Evolutionary conservation across 1,140 invertebrate species (phyloP), one percentile per base, ranked within the genome.

Genomic region (Trinorchestia longiramus): DNA sequence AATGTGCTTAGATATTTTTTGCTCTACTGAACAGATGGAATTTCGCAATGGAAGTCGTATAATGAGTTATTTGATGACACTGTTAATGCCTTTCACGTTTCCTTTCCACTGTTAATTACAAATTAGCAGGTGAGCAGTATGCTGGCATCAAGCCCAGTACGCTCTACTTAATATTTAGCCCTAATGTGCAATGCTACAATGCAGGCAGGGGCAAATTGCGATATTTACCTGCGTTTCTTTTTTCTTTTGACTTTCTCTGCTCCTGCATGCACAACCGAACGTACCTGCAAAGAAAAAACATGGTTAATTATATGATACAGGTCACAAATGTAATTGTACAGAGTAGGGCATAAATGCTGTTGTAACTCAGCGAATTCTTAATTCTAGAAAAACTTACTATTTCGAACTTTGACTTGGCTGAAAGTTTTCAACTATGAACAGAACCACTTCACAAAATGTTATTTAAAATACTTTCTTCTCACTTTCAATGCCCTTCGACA

Each of bases 181-280:
- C 88, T 90, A 77, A 28, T 28, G 11, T 77, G 15, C 15, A 77
- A 90, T 90, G 88, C 43, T 42, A 42, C 43, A 90, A 94, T 94
- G 92, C 92, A 94, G 92, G 92, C 92, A 43, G 23, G 45, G 44
- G 92, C 92, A 94, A 43, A 94, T 42, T 8, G 92, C 44, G 92
- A 94, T 94, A 94, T 45, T 94, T 94, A 94, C 92, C 92, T 94
- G 92, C 92, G 92, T 94, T 94, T 94, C 92, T 94, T 94, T 94
- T 94, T 94, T 94, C 92, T 94, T 94, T 94, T 94, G 43, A 94
- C 44, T 94, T 94, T 94, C 92, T 94, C 92, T 94, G 92, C 92
- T 94, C 92, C 92, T 94, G 92, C 92, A 94, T 94, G 92, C 92
- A 94, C 92, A 94, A 94, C 92, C 92, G 92, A 94, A 94, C 92